These are phyloP conservation scores for Heterochromis multidens DNA, from an alignment of 2,113 vertebrate genomes.

Conservation along the genomic window DNA sequence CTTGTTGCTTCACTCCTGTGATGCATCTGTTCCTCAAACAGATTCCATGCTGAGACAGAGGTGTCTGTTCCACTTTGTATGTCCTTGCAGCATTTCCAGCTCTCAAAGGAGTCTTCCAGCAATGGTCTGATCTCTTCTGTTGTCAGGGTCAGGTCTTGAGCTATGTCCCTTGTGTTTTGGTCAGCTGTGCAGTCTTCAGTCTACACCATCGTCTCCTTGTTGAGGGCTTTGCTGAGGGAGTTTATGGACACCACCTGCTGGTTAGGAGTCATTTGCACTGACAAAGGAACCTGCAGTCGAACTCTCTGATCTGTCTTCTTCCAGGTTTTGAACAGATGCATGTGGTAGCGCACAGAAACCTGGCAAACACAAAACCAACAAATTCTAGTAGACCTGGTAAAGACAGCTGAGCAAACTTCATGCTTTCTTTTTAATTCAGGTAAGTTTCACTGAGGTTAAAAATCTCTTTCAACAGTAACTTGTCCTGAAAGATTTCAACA, in stretches of 20 bases:
- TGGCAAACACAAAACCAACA: constrained; percentile 15
- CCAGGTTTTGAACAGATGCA: constrained; percentile 65
- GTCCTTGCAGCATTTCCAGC: too few species aligned
- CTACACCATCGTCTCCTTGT: constrained; percentile 67
- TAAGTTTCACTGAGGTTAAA: too few species aligned
- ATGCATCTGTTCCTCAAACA: too few species aligned
- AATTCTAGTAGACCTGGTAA: not conserved
- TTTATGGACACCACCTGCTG: not conserved
- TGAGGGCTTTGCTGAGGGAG: constrained; percentile 41
- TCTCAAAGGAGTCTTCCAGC: too few species aligned
- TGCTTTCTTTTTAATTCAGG: too few species aligned
- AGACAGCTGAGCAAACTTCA: not conserved
- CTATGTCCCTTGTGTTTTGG: too few species aligned
- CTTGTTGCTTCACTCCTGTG: too few species aligned
- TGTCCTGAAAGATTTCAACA: too few species aligned
- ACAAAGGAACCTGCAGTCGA: constrained; percentile 50
- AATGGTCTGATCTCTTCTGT: too few species aligned
- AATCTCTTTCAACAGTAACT: too few species aligned
- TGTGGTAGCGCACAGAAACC: constrained; percentile 70
- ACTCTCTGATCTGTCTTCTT: constrained; percentile 63
- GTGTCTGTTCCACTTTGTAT: too few species aligned
- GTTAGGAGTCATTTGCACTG: not conserved
- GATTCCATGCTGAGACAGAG: too few species aligned
- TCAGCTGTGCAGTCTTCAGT: not conserved
- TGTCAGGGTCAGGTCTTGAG: not conserved